phyloP scores from a whole-genome alignment of 2,797 vertebrate genomes.

The Esox lucius region DNA sequence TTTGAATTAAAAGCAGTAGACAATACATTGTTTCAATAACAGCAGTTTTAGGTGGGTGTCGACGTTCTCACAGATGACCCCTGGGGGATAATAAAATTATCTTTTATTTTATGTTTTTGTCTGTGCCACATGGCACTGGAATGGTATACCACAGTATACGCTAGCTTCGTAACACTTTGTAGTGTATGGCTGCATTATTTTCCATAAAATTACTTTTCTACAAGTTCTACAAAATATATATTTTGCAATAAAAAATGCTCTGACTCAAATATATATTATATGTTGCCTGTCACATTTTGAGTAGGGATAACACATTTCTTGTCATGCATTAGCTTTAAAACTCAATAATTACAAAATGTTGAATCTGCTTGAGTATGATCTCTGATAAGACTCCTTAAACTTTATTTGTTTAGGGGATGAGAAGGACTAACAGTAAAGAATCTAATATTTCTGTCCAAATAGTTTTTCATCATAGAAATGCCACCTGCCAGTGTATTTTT shows the following conservation, averaged over 20 bases:
- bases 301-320: neutral
- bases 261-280: neutral
- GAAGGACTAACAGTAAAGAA: neutral
- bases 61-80: too few relatives aligned
- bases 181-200: neutral
- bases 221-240: neutral
- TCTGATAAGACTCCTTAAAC: neutral
- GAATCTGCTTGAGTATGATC: neutral
- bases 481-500: conserved; percentile 25
- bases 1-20: too few relatives aligned
- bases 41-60: too few relatives aligned
- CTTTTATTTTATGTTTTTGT: too few relatives aligned
- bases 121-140: too few relatives aligned
- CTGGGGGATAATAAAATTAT: too few relatives aligned
- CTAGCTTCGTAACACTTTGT: neutral
- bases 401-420: neutral
- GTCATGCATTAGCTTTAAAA: neutral
- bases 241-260: neutral
- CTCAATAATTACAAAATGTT: neutral
- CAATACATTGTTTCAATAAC: too few relatives aligned
- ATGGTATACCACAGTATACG: too few relatives aligned
- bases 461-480: conserved; percentile 20
- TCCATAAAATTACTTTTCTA: neutral
- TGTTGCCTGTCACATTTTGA: too few relatives aligned
- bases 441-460: conserved; percentile 21